phyloP scores from a whole-genome alignment of 2,113 vertebrate genomes.

The Tupaia chinensis region DNA sequence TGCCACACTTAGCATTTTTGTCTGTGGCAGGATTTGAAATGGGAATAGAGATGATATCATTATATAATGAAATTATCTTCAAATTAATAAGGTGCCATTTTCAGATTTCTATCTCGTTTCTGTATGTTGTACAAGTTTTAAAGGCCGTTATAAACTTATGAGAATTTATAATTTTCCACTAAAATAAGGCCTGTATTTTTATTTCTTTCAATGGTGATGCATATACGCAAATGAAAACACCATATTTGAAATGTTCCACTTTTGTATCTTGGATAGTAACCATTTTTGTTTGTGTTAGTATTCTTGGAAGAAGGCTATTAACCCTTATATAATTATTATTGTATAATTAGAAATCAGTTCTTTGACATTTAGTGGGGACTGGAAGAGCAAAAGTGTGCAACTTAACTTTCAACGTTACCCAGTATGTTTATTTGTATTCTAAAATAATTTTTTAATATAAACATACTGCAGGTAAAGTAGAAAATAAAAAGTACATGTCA shows the following conservation, averaged over 20 bases:
- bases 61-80: conserved; percentile 42
- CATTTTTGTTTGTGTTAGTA: conserved; percentile 35
- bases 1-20: background rate
- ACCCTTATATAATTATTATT: conserved; percentile 35
- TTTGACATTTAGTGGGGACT: background rate
- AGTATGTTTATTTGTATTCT: background rate
- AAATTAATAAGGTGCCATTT: conserved; percentile 27
- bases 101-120: background rate
- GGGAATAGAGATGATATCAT: conserved; percentile 11
- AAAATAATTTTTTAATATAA: background rate
- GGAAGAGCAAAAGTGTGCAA: background rate
- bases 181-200: background rate
- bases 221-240: background rate
- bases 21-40: conserved; percentile 44
- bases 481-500: background rate
- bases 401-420: background rate
- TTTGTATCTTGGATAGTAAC: background rate
- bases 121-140: conserved; percentile 33
- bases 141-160: background rate
- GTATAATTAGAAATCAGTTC: conserved; percentile 48
- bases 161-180: background rate
- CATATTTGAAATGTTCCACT: background rate
- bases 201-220: conserved; percentile 27
- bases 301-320: conserved; percentile 29
- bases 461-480: conserved; percentile 16